A percentile compares a stretch with the other conserved stretches of the same genome.
Conservation (phyloP, 1,140 invertebrate genomes). For the Drosophila prosaltans region DNA sequence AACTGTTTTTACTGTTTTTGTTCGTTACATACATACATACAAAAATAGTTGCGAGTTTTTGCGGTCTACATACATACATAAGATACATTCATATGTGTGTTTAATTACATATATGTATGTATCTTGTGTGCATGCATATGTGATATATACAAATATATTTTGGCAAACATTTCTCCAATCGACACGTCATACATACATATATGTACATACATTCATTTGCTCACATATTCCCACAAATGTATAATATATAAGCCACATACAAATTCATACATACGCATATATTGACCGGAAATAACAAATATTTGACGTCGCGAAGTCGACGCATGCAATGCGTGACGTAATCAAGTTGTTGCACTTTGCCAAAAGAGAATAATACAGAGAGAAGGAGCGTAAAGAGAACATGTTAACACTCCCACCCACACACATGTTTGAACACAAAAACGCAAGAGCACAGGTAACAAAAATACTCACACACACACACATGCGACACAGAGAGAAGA, state of each 20-base stretch:
- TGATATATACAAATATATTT: background rate
- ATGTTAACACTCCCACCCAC: constrained; percentile 16
- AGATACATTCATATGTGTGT: too few relatives aligned
- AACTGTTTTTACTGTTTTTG: constrained; percentile 75
- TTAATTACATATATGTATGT: too few relatives aligned
- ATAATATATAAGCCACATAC: background rate
- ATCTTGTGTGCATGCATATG: background rate
- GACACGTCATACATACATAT: constrained; percentile 22
- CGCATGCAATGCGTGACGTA: constrained; percentile 53
- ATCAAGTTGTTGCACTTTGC: constrained; percentile 47
- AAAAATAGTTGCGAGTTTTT: too few relatives aligned
- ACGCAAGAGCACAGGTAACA: constrained; percentile 5
- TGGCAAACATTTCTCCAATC: constrained; percentile 7
- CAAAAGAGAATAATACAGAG: background rate
- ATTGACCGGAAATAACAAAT: constrained; percentile 74
- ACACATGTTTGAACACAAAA: background rate
- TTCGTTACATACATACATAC: constrained; percentile 9
- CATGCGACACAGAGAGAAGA: background rate
- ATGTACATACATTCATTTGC: background rate
- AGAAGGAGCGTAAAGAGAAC: background rate
- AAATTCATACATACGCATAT: constrained; percentile 19
- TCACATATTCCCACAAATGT: background rate
- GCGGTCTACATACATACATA: too few relatives aligned
- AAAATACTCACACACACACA: too few relatives aligned
- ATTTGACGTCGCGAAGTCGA: constrained; percentile 43